Base-by-base conservation (phyloP, 1,140 invertebrate genomes). In the Leptinotarsa texana region DNA sequence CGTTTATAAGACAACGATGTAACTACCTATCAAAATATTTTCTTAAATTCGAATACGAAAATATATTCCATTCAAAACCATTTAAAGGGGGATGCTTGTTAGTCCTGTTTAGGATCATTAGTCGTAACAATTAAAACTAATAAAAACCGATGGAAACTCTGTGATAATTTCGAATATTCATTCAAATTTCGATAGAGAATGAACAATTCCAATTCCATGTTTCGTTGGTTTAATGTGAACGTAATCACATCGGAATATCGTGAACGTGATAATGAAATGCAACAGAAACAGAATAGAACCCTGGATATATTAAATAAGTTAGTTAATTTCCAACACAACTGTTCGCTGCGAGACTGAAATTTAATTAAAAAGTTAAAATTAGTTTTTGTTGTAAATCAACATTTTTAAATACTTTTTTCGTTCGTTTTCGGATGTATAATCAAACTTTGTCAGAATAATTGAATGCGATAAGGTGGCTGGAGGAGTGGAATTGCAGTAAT, bases 281-380 rank as follows among this genome's bases (percentile, higher is more conserved):
- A 79, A 74, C 78, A 77, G 69, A 72, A 77, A 72, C 69, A 77
- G 63, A 73, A 61, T 73, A 65, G 70, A 76, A 51, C 63, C 42
- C 18, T 73, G 68, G 75, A 78, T 80, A 81, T 82, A 82, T 82
- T 81, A 80, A 81, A 81, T 80, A 81, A 82, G 80, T 81, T 80
- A 76, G 77, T 83, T 82, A 81, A 83, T 82, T 81, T 83, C 81
- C 79, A 79, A 74, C 79, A 77, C 81, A 82, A 83, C 78, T 83
- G 80, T 76, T 79, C 74, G 70, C 75, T 74, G 77, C 70, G 74
- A 49, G 77, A 78, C 75, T 78, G 75, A 82, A 82, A 84, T 84
- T 84, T 83, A 84, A 84, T 84, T 83, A 84, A 84, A 84, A 84
- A 84, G 83, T 84, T 84, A 76, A 80, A 83, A 84, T 84, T 83